Conservation (phyloP, 2,888 invertebrate genomes). For the Cinara cedri region DNA sequence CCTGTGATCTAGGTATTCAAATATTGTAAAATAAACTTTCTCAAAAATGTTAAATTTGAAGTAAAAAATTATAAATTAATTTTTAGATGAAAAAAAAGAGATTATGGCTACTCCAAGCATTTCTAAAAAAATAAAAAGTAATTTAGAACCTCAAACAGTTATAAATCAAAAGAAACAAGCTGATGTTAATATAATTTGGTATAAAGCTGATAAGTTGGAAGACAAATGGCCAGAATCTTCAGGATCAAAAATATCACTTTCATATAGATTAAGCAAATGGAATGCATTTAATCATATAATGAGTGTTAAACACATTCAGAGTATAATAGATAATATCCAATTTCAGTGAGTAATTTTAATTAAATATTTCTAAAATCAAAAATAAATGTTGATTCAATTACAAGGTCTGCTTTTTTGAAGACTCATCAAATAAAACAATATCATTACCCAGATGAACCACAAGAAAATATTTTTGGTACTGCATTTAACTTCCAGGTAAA, state of each 20-base stretch:
- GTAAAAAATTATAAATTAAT: background rate
- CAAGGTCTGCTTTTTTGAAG: background rate
- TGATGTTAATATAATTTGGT: conserved; percentile 7
- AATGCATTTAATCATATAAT: background rate
- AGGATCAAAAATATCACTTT: background rate
- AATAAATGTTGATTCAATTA: background rate
- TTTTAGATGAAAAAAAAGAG: background rate
- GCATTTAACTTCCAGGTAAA: no score
- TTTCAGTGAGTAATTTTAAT: conserved; percentile 1
- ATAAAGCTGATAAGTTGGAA: background rate
- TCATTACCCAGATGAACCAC: no score
- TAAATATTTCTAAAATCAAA: background rate
- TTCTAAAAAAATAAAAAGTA: background rate
- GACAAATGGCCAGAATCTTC: background rate
- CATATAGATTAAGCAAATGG: conserved; percentile 22
- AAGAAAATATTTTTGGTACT: background rate
- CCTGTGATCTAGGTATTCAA: background rate
- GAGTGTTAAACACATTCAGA: no score
- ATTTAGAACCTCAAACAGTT: background rate
- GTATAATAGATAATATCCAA: background rate
- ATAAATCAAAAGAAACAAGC: background rate
- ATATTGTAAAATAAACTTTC: background rate
- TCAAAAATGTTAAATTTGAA: no score
- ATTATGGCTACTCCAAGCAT: background rate
- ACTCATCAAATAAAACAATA: background rate